Conservation (phyloP, 2,888 invertebrate species). For the Petrolisthes manimaculis region DNA sequence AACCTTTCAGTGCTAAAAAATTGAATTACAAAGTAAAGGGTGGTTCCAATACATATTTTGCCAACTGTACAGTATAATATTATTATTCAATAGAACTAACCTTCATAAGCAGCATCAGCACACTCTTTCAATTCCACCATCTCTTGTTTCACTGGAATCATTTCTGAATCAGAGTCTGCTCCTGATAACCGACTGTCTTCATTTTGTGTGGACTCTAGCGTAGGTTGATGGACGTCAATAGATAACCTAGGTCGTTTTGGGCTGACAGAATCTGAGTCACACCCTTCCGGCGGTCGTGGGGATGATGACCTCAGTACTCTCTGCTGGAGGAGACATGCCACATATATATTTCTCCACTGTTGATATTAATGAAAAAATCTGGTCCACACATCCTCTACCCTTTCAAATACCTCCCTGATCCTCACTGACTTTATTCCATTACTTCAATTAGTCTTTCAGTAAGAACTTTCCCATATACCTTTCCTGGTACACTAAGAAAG, state of each 20-base stretch:
- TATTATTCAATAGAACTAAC: constrained; percentile 9
- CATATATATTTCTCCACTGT: background rate
- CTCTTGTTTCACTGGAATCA: constrained; percentile 66
- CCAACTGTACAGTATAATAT: too few relatives aligned
- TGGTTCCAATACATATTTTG: too few relatives aligned
- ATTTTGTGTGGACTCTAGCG: constrained; percentile 59
- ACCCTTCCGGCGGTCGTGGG: constrained; percentile 56
- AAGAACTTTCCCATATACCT: too few relatives aligned
- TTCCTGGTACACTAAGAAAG: too few relatives aligned
- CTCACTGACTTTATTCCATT: too few relatives aligned
- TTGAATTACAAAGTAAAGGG: too few relatives aligned
- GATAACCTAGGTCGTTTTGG: constrained; percentile 64
- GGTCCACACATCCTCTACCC: too few relatives aligned
- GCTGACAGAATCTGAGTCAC: constrained; percentile 54
- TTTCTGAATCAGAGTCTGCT: constrained; percentile 64
- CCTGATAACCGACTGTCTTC: constrained; percentile 62
- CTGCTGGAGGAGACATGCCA: constrained; percentile 42
- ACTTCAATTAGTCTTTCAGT: too few relatives aligned
- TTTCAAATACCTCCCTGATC: too few relatives aligned
- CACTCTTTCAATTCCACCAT: constrained; percentile 65
- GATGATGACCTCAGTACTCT: constrained; percentile 63
- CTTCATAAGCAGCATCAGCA: constrained; percentile 52
- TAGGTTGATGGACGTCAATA: constrained; percentile 54
- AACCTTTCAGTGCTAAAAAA: too few relatives aligned
- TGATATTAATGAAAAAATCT: too few relatives aligned